phyloP scores from a whole-genome alignment of 2,888 invertebrate genomes.

The Cylloceria caligata region DNA sequence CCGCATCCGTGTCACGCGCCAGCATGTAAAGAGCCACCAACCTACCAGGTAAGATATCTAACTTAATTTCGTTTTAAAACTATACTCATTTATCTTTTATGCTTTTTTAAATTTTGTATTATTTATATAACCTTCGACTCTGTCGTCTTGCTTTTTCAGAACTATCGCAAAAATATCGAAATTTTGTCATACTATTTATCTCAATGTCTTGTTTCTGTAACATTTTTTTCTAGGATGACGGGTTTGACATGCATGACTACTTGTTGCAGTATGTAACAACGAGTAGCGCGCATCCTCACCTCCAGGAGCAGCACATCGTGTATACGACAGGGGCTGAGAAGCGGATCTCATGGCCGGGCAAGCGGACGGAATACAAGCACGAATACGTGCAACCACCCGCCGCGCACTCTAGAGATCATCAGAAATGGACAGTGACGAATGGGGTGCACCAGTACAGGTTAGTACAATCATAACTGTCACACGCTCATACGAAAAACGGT shows the following conservation, averaged over 20 bases:
- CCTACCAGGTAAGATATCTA: slow-evolving; percentile 80
- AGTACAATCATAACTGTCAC: slow-evolving; percentile 80
- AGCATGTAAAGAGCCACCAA: slow-evolving; percentile 86
- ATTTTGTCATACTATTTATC: background rate
- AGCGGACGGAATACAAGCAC: slow-evolving; percentile 85
- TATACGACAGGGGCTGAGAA: slow-evolving; percentile 86
- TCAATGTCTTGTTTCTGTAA: slow-evolving; percentile 65
- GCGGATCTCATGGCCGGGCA: slow-evolving; percentile 86
- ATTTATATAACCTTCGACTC: background rate
- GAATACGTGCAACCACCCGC: slow-evolving; percentile 87
- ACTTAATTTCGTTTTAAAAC: background rate
- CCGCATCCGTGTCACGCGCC: slow-evolving; percentile 85
- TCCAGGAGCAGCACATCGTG: slow-evolving; percentile 85
- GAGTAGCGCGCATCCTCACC: slow-evolving; percentile 83
- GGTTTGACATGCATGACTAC: slow-evolving; percentile 83
- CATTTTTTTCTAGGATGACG: slow-evolving; percentile 81
- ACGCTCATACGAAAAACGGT: slow-evolving; percentile 4
- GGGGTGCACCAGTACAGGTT: slow-evolving; percentile 85
- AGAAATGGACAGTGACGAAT: slow-evolving; percentile 87
- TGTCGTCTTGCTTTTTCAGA: slow-evolving; percentile 10
- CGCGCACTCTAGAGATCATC: slow-evolving; percentile 87
- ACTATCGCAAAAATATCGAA: slow-evolving; percentile 1
- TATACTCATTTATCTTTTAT: background rate
- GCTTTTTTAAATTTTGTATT: background rate
- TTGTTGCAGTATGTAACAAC: slow-evolving; percentile 85